Conservation (phyloP, 2,888 invertebrate genomes). For the Incurvaria masculella region DNA sequence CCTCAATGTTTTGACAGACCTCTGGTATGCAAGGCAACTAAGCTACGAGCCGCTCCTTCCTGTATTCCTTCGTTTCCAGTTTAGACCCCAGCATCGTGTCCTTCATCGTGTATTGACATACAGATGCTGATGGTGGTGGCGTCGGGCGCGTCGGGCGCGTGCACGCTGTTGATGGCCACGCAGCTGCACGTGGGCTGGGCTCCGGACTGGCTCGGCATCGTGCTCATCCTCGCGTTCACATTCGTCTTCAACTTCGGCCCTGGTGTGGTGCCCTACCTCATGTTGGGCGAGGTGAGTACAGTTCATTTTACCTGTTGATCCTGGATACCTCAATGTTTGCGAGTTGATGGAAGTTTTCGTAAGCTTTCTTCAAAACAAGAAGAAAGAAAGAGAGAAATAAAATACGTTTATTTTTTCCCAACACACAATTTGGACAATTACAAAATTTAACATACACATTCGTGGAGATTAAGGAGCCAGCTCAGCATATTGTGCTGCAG, state of each 20-base stretch:
- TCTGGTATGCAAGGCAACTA: neutral
- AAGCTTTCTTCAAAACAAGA: neutral
- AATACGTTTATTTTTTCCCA: no score
- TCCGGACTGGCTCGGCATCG: slow-evolving; percentile 28
- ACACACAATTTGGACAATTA: no score
- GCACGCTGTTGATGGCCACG: slow-evolving; percentile 24
- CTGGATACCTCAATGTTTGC: slow-evolving; percentile 43
- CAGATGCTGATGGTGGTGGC: slow-evolving; percentile 27
- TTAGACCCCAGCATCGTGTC: neutral
- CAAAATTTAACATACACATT: no score
- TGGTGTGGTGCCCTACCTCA: slow-evolving; percentile 35
- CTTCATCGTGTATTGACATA: slow-evolving; percentile 6
- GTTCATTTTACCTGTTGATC: no score
- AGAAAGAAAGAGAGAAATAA: no score
- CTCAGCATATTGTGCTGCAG: no score
- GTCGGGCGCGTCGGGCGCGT: slow-evolving; percentile 22
- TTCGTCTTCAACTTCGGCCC: slow-evolving; percentile 36
- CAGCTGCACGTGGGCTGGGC: slow-evolving; percentile 31
- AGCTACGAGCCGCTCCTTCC: neutral
- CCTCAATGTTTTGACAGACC: neutral
- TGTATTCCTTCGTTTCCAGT: neutral
- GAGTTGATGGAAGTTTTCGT: slow-evolving; percentile 19
- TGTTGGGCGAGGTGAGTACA: slow-evolving; percentile 38
- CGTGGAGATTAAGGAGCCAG: no score
- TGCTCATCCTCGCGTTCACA: slow-evolving; percentile 28